These are phyloP conservation scores for Acleris literana DNA, from an alignment of 2,888 invertebrate species.

Conservation along the genomic window DNA sequence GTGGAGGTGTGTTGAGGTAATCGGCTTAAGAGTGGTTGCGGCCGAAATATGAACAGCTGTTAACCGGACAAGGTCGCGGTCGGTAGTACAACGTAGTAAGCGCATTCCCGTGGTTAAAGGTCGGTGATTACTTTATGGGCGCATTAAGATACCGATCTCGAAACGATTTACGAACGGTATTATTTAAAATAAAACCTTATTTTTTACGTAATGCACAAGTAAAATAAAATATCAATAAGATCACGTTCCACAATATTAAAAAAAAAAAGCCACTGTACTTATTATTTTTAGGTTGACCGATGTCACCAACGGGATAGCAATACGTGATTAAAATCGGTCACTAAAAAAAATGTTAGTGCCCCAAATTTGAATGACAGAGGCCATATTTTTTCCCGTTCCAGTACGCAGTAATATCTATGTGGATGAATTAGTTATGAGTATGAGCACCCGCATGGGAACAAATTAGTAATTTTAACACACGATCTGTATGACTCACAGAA, in stretches of 20 bases:
- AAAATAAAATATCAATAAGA: no score
- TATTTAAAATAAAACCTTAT: no score
- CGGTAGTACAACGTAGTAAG: constrained; percentile 30
- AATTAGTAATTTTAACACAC: constrained; percentile 7
- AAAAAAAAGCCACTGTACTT: no score
- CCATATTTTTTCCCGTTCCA: constrained; percentile 5
- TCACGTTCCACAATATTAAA: no score
- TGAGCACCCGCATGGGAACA: constrained; percentile 9
- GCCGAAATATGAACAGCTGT: constrained; percentile 49
- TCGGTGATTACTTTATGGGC: constrained; percentile 55
- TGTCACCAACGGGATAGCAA: constrained; percentile 2
- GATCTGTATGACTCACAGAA: constrained; percentile 25
- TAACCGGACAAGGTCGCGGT: constrained; percentile 61
- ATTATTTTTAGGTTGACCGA: no score
- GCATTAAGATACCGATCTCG: constrained; percentile 55
- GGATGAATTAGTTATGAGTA: constrained; percentile 11
- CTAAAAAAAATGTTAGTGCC: not conserved
- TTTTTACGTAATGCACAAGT: no score
- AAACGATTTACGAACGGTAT: constrained; percentile 33
- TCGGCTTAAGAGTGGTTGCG: constrained; percentile 55
- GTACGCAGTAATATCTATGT: not conserved
- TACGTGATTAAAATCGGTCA: constrained; percentile 15
- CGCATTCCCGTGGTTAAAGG: constrained; percentile 39
- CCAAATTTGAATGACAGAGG: constrained; percentile 1
- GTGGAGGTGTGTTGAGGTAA: constrained; percentile 54